Conservation (phyloP, 2,888 invertebrate species). For the Bursaphelenchus okinawaensis region DNA sequence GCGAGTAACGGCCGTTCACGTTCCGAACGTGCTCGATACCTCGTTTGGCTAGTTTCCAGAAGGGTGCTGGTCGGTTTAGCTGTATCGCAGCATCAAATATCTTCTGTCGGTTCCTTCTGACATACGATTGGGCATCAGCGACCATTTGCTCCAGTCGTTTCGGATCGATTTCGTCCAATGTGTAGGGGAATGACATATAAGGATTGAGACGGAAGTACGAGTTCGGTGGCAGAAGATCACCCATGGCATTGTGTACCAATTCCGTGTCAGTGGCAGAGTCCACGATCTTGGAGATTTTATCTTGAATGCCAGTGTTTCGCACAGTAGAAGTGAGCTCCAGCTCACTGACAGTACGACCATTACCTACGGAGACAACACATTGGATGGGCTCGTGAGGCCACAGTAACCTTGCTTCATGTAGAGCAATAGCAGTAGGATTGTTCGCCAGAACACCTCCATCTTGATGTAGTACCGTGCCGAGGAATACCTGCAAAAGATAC, state of each 20-base stretch:
- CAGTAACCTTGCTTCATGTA: conserved; percentile 77
- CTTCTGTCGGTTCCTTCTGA: conserved; percentile 74
- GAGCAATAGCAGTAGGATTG: conserved; percentile 79
- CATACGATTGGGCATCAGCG: conserved; percentile 74
- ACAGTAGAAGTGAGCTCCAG: conserved; percentile 35
- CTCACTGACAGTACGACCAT: conserved; percentile 62
- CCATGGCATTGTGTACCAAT: conserved; percentile 71
- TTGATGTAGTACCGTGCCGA: conserved; percentile 36
- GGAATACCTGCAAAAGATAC: conserved; percentile 23
- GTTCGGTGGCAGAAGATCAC: conserved; percentile 66
- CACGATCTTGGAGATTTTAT: conserved; percentile 74
- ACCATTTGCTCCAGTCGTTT: conserved; percentile 67
- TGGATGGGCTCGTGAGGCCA: conserved; percentile 73
- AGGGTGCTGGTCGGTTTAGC: conserved; percentile 22
- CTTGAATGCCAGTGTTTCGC: conserved; percentile 63
- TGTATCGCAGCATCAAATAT: conserved; percentile 49
- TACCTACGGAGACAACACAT: conserved; percentile 78
- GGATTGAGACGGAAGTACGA: conserved; percentile 75
- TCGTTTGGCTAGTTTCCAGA: neutral
- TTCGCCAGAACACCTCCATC: conserved; percentile 49
- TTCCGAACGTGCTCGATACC: neutral
- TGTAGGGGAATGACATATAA: conserved; percentile 73
- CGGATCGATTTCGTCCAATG: conserved; percentile 75
- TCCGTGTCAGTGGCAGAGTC: conserved; percentile 83
- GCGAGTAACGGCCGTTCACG: neutral